These are phyloP conservation scores for Dascyllus trimaculatus DNA, from an alignment of 2,113 vertebrate genomes.

Conservation along the genomic window DNA sequence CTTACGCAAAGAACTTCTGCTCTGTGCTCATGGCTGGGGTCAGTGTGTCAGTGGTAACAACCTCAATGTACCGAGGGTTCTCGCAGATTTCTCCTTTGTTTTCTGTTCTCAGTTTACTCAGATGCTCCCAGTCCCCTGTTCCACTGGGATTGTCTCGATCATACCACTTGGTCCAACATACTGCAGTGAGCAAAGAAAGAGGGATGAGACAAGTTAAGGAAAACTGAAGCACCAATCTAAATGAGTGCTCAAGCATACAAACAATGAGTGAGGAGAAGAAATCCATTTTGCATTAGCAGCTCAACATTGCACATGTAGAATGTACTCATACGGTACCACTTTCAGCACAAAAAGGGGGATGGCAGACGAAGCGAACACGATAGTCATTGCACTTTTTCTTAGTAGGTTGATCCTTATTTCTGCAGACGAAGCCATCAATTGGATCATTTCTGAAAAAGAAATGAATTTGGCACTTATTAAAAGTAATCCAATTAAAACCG, in stretches of 20 bases:
- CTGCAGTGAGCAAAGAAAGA: slow-evolving; percentile 18
- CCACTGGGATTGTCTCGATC: slow-evolving; percentile 39
- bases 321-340: slow-evolving; percentile 17
- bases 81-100: slow-evolving; percentile 48
- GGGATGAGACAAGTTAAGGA: not conserved
- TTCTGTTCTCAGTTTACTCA: fast-evolving
- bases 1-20: slow-evolving; percentile 1
- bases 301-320: slow-evolving; percentile 2
- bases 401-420: slow-evolving; percentile 2
- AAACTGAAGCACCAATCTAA: not conserved
- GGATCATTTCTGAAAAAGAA: slow-evolving; percentile 38
- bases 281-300: not conserved
- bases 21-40: slow-evolving; percentile 28
- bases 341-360: slow-evolving; percentile 32
- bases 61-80: slow-evolving; percentile 12
- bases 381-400: slow-evolving; percentile 51
- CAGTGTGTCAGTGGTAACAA: slow-evolving; percentile 8
- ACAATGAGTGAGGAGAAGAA: not conserved
- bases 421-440: slow-evolving; percentile 57
- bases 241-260: not conserved
- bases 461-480: not conserved
- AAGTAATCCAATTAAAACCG: not conserved
- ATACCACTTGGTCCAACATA: slow-evolving; percentile 64
- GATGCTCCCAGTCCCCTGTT: slow-evolving; percentile 50
- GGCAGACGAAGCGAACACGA: slow-evolving; percentile 65